Evolutionary conservation across 2,888 invertebrate species (phyloP).

Genomic region (Exocentrus adspersus): DNA sequence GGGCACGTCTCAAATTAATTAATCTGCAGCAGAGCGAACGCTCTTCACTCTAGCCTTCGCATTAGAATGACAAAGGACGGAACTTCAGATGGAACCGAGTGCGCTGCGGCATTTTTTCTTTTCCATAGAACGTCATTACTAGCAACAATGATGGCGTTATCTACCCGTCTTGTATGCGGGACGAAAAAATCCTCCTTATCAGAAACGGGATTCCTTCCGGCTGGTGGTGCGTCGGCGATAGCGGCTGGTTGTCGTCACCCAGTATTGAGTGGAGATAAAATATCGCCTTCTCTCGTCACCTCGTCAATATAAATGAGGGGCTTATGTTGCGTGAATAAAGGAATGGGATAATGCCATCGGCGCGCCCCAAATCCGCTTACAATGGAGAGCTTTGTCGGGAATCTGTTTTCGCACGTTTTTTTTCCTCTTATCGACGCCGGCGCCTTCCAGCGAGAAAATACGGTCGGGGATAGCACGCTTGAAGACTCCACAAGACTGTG

Average conservation of each 20-base stretch:
- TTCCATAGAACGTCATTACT: no score
- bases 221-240: neutral
- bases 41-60: neutral
- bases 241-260: neutral
- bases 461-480: no score
- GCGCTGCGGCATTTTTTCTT: no score
- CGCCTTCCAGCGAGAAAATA: no score
- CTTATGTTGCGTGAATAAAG: constrained; percentile 17
- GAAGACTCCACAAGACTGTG: no score
- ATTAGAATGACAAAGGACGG: neutral
- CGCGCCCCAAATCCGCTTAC: neutral
- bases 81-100: no score
- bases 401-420: no score
- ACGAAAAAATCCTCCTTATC: neutral
- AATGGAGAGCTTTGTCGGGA: neutral
- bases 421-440: no score
- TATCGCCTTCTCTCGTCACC: constrained; percentile 10
- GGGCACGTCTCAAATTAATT: constrained; percentile 4
- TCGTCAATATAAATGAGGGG: constrained; percentile 17
- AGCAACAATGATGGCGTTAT: no score
- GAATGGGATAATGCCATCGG: neutral
- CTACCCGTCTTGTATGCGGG: no score
- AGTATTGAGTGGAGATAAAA: constrained; percentile 14
- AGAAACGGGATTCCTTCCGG: no score
- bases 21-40: neutral